Percentiles rank a stretch among this genome's conserved stretches.
Conservation (phyloP, 2,888 invertebrate genomes). For the Ganaspis brasiliensis region DNA sequence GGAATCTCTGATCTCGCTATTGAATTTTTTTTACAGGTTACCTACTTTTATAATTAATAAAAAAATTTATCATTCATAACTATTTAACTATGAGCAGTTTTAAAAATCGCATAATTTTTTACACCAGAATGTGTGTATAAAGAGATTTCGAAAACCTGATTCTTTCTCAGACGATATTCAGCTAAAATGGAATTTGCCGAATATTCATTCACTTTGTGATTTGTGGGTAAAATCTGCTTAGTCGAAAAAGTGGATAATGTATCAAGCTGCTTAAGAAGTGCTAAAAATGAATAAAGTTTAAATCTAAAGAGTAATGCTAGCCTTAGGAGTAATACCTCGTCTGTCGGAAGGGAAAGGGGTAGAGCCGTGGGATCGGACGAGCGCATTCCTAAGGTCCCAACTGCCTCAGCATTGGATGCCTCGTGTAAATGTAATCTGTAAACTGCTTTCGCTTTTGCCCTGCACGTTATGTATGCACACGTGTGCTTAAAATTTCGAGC, state of each 20-base stretch:
- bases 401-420: constrained; percentile 73
- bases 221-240: background rate
- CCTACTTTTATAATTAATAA: too few relatives aligned
- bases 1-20: too few relatives aligned
- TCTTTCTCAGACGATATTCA: too few relatives aligned
- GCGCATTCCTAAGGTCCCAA: constrained; percentile 78
- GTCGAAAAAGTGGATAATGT: background rate
- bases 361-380: constrained; percentile 80
- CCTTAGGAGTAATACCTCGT: constrained; percentile 53
- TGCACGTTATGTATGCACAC: constrained; percentile 22
- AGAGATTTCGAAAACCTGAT: too few relatives aligned
- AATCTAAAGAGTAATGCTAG: constrained; percentile 48
- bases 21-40: too few relatives aligned
- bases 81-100: too few relatives aligned
- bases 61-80: too few relatives aligned
- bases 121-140: too few relatives aligned
- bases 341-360: constrained; percentile 65
- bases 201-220: background rate
- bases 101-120: too few relatives aligned
- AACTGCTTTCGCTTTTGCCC: constrained; percentile 30
- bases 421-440: constrained; percentile 52
- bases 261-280: constrained; percentile 17
- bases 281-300: constrained; percentile 29
- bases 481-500: constrained; percentile 38
- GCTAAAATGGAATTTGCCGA: too few relatives aligned